A percentile compares a stretch with the other conserved stretches of the same genome.
Evolutionary conservation across 2,113 vertebrate genomes (phyloP).

Genomic region (Aegithalos caudatus): DNA sequence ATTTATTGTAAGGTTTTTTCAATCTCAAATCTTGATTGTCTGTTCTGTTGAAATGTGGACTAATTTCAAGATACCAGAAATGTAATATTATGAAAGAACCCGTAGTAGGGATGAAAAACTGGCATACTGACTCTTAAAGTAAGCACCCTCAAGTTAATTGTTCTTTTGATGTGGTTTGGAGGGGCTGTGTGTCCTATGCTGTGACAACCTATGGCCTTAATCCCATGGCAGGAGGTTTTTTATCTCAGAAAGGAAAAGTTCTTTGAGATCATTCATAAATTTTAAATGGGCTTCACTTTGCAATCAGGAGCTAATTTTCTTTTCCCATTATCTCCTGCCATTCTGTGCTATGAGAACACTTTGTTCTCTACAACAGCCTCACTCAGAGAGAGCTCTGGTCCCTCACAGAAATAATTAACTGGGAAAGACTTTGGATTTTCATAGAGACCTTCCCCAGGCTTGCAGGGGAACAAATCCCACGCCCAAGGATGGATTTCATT

Average conservation of each 20-base stretch:
- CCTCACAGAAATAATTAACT: not conserved
- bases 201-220: not conserved
- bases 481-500: not conserved
- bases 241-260: not conserved
- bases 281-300: not conserved
- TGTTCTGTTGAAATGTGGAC: not conserved
- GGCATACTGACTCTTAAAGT: not conserved
- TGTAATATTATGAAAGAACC: not conserved
- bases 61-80: not conserved
- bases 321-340: slow-evolving; percentile 6
- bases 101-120: not conserved
- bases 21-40: not conserved
- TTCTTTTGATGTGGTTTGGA: not conserved
- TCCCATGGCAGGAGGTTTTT: not conserved
- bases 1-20: not conserved
- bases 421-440: not conserved
- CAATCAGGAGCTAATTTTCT: slow-evolving; percentile 29
- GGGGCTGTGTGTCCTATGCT: not conserved
- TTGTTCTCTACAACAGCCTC: not conserved
- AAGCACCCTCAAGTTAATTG: not conserved
- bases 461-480: not conserved
- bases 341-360: not conserved
- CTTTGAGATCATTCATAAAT: slow-evolving; percentile 17
- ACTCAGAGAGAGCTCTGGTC: not conserved
- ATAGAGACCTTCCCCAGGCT: fast-evolving